Evolutionary conservation across 2,113 vertebrate genomes (phyloP).

Genomic region (Phainopepla nitens): DNA sequence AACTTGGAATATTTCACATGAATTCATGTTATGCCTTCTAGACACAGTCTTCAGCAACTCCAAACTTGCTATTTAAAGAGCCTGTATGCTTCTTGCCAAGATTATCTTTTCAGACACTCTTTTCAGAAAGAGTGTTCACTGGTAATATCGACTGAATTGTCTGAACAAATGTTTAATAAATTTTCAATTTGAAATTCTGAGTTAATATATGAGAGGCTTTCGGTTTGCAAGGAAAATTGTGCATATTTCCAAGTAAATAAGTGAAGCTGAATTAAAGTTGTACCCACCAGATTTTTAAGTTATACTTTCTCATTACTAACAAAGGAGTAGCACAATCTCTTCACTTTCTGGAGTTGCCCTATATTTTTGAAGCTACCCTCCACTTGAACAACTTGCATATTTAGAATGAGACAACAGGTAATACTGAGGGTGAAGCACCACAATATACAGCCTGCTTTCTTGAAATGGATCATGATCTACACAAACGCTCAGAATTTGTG

Average conservation of each 20-base stretch:
- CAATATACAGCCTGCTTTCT: not conserved
- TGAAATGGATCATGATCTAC: not conserved
- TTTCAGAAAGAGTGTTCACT: not conserved
- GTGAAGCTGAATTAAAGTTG: constrained; percentile 15
- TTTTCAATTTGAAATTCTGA: not conserved
- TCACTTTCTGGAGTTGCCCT: not conserved
- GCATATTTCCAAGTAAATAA: not conserved
- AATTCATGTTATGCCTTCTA: not conserved
- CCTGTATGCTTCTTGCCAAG: not conserved
- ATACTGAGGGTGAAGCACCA: not conserved
- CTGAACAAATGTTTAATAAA: not conserved
- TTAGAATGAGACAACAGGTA: not conserved
- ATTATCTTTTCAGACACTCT: not conserved
- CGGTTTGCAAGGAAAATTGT: not conserved
- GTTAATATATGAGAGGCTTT: not conserved
- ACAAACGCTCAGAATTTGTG: not conserved
- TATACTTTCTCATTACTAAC: not conserved
- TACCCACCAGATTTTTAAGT: not conserved
- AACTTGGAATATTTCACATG: not conserved
- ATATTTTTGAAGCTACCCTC: not conserved
- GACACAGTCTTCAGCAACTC: not conserved
- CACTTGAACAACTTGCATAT: not conserved
- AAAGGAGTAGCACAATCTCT: constrained; percentile 7
- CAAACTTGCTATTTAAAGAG: not conserved
- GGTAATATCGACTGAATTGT: not conserved